A percentile compares a stretch with the other conserved stretches of the same genome.
Conservation (phyloP, 1,140 invertebrate species). For the Rhizoglyphus robini region DNA sequence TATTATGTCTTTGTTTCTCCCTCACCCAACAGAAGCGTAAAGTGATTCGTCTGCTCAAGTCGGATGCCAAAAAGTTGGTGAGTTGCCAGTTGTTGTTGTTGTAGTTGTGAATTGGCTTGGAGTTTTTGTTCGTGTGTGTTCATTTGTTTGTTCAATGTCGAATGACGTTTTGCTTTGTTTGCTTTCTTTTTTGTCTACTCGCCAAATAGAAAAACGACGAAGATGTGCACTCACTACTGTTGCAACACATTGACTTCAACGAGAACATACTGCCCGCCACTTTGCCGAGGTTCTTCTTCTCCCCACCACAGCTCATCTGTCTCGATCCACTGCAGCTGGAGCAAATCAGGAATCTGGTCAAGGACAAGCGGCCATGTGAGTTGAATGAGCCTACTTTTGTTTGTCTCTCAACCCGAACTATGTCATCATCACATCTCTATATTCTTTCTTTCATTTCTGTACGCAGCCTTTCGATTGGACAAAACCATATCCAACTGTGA, state of each 20-base stretch:
- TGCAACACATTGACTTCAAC: slow-evolving; percentile 20
- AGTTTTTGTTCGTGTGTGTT: neutral
- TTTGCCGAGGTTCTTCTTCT: slow-evolving; percentile 2
- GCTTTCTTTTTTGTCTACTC: neutral
- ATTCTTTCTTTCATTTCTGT: neutral
- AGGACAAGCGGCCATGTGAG: slow-evolving; percentile 11
- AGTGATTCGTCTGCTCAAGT: slow-evolving; percentile 18
- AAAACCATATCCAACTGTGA: slow-evolving; percentile 20
- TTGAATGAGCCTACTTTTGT: neutral
- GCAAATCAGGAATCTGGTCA: neutral
- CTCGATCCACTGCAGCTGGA: neutral
- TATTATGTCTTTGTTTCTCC: too few relatives aligned
- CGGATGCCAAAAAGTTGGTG: slow-evolving; percentile 16
- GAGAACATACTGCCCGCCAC: neutral
- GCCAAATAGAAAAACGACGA: slow-evolving; percentile 8
- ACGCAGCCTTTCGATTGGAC: slow-evolving; percentile 19
- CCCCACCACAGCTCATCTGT: slow-evolving; percentile 1
- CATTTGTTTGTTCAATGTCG: slow-evolving; percentile 12
- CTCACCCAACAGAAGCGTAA: slow-evolving; percentile 5
- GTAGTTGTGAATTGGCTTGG: too few relatives aligned
- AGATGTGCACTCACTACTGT: neutral
- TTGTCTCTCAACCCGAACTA: too few relatives aligned
- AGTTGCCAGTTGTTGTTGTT: too few relatives aligned
- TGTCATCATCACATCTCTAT: slow-evolving; percentile 1
- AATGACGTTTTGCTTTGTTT: neutral